phyloP scores from a whole-genome alignment of 2,888 invertebrate species.

The Thera britannica region DNA sequence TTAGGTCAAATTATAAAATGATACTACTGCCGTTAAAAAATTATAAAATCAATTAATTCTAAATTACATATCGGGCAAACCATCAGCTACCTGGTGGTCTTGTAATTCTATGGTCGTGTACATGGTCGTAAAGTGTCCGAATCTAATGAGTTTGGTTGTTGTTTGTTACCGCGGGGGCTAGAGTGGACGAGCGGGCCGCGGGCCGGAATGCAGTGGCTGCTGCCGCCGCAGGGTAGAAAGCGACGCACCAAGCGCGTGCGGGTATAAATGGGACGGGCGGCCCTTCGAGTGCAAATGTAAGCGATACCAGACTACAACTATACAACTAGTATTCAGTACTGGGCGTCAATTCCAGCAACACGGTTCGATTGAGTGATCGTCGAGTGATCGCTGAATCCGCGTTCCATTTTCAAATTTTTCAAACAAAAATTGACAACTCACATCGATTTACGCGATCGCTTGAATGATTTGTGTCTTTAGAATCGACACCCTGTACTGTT shows the following conservation, averaged over 20 bases:
- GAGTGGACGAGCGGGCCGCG: conserved; percentile 38
- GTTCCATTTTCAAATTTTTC: too few relatives aligned
- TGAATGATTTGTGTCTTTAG: too few relatives aligned
- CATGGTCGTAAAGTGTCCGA: conserved; percentile 5
- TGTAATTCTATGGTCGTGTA: neutral
- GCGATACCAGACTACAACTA: conserved; percentile 11
- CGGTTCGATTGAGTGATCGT: too few relatives aligned
- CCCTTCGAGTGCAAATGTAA: conserved; percentile 42
- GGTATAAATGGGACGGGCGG: conserved; percentile 47
- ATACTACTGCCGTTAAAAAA: too few relatives aligned
- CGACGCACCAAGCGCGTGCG: conserved; percentile 34
- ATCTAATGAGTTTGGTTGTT: conserved; percentile 13
- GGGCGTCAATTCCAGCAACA: too few relatives aligned
- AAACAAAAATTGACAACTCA: too few relatives aligned
- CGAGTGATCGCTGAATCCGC: too few relatives aligned
- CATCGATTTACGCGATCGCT: too few relatives aligned
- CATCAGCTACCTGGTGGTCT: neutral
- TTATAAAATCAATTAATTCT: too few relatives aligned
- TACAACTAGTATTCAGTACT: neutral
- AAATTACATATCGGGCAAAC: too few relatives aligned
- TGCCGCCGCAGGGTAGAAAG: conserved; percentile 73
- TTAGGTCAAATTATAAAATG: too few relatives aligned
- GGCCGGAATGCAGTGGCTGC: conserved; percentile 63
- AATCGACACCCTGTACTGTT: too few relatives aligned
- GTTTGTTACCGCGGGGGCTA: conserved; percentile 1